Evolutionary conservation across 2,797 vertebrate genomes (phyloP), one percentile per base, ranked within the genome.

Genomic region (Sebastes alutus): DNA sequence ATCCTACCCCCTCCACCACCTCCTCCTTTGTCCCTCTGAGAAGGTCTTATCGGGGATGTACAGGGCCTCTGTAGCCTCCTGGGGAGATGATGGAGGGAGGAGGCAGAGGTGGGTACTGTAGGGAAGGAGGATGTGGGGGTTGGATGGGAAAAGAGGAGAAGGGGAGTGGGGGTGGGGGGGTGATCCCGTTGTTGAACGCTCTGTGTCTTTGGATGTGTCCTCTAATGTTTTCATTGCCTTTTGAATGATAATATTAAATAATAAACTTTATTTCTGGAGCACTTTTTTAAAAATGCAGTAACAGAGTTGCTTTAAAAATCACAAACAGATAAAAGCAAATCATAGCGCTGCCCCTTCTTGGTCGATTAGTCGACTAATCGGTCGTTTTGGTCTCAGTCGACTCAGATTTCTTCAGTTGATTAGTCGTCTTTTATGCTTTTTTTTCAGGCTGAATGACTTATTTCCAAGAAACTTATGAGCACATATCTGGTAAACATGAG

Each of bases 51-150:
- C 94, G 38, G 89, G 88, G 91, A 88, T 85, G 88, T 81, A 87
- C 94, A 95, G 94, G 90, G 92, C 89, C 90, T 91, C 84, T 85
- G 78, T 64, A 82, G 87, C 90, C 93, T 94, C 93, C 93, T 93
- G 93, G 91, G 92, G 90, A 92, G 91, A 87, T 56, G 89, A 87
- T 78, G 83, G 84, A 81, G 83, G 90, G 89, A 75, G 85, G 83
- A 78, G 87, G 82, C 72, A 78, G 90, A 86, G 84, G 89, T 86
- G 88, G 87, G 77, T 56, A 60, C 79, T 25, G 55, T 62, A 49
- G 79, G 76, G 74, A 61, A 62, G 78, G 64, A 63, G 85, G 75
- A 52, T 25, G 84, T 42, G 66, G 49, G 75, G 20, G 55, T 72
- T 70, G 69, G 56, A 38, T 54, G 69, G 78, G 70, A 27, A 60